Conservation (phyloP, 2,113 vertebrate species). For the Carassius auratus region DNA sequence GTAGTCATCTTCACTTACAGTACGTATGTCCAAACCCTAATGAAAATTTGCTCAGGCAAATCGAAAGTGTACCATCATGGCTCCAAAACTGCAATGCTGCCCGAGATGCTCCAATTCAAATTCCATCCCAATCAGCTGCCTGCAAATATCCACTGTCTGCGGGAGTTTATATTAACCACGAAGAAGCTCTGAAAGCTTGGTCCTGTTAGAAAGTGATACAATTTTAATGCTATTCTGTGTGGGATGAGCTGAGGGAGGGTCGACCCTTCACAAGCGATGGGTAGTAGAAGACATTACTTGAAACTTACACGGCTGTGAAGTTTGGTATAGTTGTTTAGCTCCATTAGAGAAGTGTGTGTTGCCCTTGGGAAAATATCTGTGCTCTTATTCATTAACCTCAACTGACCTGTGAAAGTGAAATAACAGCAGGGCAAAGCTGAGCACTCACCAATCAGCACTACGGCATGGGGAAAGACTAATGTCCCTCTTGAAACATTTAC, state of each 20-base stretch:
- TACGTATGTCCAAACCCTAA: not conserved
- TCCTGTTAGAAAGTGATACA: slow-evolving; percentile 44
- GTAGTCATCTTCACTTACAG: slow-evolving; percentile 10
- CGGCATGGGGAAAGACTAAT: slow-evolving; percentile 3
- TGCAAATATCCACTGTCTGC: slow-evolving; percentile 32
- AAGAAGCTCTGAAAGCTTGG: not conserved
- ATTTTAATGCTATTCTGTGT: slow-evolving; percentile 39
- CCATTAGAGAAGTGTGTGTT: slow-evolving; percentile 35
- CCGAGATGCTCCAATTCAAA: not conserved
- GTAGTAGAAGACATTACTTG: slow-evolving; percentile 25
- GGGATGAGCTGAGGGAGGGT: slow-evolving; percentile 10
- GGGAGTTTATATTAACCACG: slow-evolving; percentile 25
- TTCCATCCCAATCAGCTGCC: slow-evolving; percentile 40
- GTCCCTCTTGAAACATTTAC: slow-evolving; percentile 24
- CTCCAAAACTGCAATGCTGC: slow-evolving; percentile 12
- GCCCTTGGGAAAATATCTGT: slow-evolving; percentile 6
- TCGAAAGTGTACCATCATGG: slow-evolving; percentile 27
- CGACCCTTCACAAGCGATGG: not conserved
- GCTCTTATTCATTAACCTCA: slow-evolving; percentile 48
- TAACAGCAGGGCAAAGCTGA: not conserved
- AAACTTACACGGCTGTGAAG: slow-evolving; percentile 61
- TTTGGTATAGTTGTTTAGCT: slow-evolving; percentile 49
- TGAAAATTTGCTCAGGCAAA: slow-evolving; percentile 36
- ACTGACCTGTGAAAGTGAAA: slow-evolving; percentile 5
- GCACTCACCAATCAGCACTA: slow-evolving; percentile 18